Percentiles rank a stretch among this genome's conserved stretches.
phyloP scores from a whole-genome alignment of 2,888 invertebrate genomes.

The Siphlonurus alternatus region DNA sequence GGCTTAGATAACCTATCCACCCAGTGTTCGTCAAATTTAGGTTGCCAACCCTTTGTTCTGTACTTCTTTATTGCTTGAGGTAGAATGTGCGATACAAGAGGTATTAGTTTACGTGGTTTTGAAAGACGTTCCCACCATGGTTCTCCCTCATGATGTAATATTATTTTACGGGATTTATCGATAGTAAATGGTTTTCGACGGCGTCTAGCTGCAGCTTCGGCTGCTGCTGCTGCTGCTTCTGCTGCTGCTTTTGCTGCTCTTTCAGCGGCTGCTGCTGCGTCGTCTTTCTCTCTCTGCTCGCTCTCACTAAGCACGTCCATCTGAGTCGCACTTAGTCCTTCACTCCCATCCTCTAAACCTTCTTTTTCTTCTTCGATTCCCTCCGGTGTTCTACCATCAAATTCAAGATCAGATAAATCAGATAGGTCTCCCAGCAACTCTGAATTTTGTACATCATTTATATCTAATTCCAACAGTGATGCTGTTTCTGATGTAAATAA shows the following conservation, averaged over 20 bases:
- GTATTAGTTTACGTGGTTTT: neutral
- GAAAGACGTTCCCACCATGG: neutral
- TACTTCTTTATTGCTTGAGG: neutral
- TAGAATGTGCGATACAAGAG: neutral
- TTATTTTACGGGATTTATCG: no score
- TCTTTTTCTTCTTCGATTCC: no score
- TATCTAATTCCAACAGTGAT: no score
- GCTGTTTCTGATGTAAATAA: no score
- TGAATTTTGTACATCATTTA: no score
- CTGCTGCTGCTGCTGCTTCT: slow-evolving; percentile 4
- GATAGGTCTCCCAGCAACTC: no score
- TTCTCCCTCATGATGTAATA: neutral
- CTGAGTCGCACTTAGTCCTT: neutral
- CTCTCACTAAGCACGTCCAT: slow-evolving; percentile 3
- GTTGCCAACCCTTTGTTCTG: neutral
- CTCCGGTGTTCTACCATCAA: no score
- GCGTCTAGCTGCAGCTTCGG: slow-evolving; percentile 14
- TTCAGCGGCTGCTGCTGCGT: neutral
- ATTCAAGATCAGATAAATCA: no score
- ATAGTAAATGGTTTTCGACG: no score
- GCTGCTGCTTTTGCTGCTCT: neutral
- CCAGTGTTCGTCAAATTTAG: neutral
- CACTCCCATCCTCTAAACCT: no score
- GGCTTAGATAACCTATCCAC: neutral
- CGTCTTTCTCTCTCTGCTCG: slow-evolving; percentile 8